Percentiles rank a stretch among this genome's conserved stretches.
Evolutionary conservation across 2,113 vertebrate species (phyloP).

Genomic region (Pygathrix nemaeus): DNA sequence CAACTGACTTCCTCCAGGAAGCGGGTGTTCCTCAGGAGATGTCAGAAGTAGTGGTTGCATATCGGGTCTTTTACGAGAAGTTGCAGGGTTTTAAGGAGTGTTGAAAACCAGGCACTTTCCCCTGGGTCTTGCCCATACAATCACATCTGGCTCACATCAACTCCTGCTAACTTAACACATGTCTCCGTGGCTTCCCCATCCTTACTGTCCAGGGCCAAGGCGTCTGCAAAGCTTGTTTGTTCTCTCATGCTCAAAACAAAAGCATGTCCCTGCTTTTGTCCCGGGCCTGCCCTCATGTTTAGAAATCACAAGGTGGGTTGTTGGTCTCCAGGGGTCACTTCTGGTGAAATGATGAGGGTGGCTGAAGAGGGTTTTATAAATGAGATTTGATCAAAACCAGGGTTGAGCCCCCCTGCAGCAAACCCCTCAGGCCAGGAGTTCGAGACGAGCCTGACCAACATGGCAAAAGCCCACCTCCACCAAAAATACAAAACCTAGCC

Average conservation of each 20-base stretch:
- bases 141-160: background rate
- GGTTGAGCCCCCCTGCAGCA: slow-evolving; percentile 63
- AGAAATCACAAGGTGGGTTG: slow-evolving; percentile 61
- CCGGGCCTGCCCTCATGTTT: slow-evolving; percentile 55
- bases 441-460: too few relatives aligned
- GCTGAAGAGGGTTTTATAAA: slow-evolving; percentile 68
- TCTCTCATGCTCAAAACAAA: slow-evolving; percentile 69
- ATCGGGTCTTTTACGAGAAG: background rate
- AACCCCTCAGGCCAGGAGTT: too few relatives aligned
- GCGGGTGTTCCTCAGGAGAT: background rate
- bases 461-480: too few relatives aligned
- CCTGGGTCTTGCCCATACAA: background rate
- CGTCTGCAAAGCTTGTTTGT: slow-evolving; percentile 51
- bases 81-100: background rate
- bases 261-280: slow-evolving; percentile 42
- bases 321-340: slow-evolving; percentile 65
- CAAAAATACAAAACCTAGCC: too few relatives aligned
- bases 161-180: background rate
- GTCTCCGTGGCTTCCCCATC: background rate
- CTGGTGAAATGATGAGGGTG: slow-evolving; percentile 33
- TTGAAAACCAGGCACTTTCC: background rate
- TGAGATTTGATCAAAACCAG: slow-evolving; percentile 73
- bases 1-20: slow-evolving; percentile 64
- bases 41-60: slow-evolving; percentile 9
- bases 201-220: background rate